A percentile compares a stretch with the other conserved stretches of the same genome.
Evolutionary conservation across 1,140 invertebrate genomes (phyloP).

Genomic region (Rhysida immarginata): DNA sequence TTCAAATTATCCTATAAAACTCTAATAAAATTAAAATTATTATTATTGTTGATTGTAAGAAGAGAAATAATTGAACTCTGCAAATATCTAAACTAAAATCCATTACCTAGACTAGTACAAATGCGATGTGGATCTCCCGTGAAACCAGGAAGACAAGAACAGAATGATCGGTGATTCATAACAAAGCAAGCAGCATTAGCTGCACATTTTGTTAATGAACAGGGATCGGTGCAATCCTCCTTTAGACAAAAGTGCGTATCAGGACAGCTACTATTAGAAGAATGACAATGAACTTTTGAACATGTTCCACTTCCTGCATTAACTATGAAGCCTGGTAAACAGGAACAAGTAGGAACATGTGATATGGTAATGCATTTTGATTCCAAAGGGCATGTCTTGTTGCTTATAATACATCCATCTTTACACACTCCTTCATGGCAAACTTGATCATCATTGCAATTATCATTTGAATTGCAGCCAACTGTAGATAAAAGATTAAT

Average conservation of each 20-base stretch:
- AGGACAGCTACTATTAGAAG: constrained; percentile 62
- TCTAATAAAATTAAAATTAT: too few species aligned
- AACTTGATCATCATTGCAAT: constrained; percentile 17
- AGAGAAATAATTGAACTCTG: too few species aligned
- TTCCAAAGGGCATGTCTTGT: constrained; percentile 59
- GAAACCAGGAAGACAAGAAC: constrained; percentile 62
- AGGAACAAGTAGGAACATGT: constrained; percentile 21
- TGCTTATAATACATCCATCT: constrained; percentile 12
- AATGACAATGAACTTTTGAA: constrained; percentile 19
- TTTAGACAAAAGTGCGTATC: constrained; percentile 74
- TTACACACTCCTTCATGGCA: constrained; percentile 17
- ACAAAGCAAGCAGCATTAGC: constrained; percentile 61
- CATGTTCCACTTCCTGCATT: constrained; percentile 63
- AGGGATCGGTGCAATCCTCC: constrained; percentile 63
- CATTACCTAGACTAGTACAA: neutral
- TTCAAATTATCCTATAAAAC: too few species aligned
- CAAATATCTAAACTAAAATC: too few species aligned
- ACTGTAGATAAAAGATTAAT: neutral
- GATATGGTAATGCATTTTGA: constrained; percentile 25
- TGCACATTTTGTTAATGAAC: too few species aligned
- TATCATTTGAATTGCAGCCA: constrained; percentile 13
- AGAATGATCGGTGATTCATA: constrained; percentile 34
- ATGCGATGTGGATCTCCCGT: constrained; percentile 52
- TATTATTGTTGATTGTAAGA: too few species aligned
- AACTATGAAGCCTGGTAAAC: constrained; percentile 68